These are phyloP conservation scores for Pyrrhosoma nymphula DNA, from an alignment of 2,888 invertebrate species.

Conservation along the genomic window DNA sequence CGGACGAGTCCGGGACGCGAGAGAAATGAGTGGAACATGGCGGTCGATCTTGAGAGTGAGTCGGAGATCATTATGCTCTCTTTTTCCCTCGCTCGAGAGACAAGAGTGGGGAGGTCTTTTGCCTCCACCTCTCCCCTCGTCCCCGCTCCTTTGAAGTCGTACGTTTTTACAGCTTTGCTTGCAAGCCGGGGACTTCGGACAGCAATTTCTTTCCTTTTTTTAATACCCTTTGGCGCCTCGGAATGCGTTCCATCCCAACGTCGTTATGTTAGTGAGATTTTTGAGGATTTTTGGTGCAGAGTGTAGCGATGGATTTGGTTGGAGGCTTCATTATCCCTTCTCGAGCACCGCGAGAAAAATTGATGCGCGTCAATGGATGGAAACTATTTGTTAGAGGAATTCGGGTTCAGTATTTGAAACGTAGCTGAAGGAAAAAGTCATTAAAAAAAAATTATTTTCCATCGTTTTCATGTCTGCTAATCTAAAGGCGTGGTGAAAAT, in stretches of 20 bases:
- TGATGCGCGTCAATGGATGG: no score
- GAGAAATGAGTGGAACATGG: slow-evolving; percentile 20
- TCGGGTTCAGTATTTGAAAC: no score
- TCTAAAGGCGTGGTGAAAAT: no score
- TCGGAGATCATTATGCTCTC: slow-evolving; percentile 14
- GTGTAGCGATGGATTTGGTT: no score
- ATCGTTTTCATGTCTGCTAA: no score
- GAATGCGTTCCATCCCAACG: background rate
- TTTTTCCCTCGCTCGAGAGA: background rate
- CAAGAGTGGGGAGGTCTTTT: background rate
- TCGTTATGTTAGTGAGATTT: background rate
- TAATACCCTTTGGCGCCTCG: background rate
- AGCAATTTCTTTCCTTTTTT: background rate
- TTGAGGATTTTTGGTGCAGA: background rate
- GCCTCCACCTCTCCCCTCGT: background rate
- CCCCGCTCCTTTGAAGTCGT: background rate
- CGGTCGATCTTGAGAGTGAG: background rate
- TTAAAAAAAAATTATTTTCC: no score
- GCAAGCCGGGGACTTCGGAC: background rate
- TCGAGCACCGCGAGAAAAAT: no score
- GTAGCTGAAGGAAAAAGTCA: no score
- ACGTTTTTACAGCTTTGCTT: background rate
- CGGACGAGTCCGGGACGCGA: background rate
- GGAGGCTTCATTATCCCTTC: no score
- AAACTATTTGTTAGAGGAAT: no score